These are phyloP conservation scores for Leucoma salicis DNA, from an alignment of 2,888 invertebrate species.

Conservation along the genomic window DNA sequence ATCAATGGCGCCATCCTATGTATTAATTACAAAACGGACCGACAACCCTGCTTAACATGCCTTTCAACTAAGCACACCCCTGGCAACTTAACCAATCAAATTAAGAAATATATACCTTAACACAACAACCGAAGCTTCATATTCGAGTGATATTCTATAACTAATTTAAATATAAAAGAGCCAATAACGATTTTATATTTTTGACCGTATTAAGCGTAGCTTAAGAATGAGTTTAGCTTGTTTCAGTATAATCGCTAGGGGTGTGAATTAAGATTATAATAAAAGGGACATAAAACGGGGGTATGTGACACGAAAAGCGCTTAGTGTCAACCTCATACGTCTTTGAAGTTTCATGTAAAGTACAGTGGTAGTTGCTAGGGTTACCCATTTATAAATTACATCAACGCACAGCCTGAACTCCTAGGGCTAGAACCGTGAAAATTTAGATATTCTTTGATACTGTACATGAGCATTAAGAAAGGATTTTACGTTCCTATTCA, in stretches of 20 bases:
- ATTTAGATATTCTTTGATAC: no score
- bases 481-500: no score
- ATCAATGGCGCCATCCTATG: slow-evolving; percentile 71
- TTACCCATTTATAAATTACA: no score
- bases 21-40: slow-evolving; percentile 76
- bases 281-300: slow-evolving; percentile 61
- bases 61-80: slow-evolving; percentile 66
- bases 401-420: no score
- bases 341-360: slow-evolving; percentile 67
- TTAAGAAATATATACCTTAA: slow-evolving; percentile 35
- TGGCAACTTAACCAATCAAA: slow-evolving; percentile 36
- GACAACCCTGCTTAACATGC: slow-evolving; percentile 62
- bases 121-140: slow-evolving; percentile 22
- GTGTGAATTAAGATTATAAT: slow-evolving; percentile 78
- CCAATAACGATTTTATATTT: slow-evolving; percentile 24
- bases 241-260: slow-evolving; percentile 49
- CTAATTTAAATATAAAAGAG: slow-evolving; percentile 65
- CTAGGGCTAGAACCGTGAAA: no score
- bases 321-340: slow-evolving; percentile 76
- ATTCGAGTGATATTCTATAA: slow-evolving; percentile 29
- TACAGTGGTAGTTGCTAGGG: no score
- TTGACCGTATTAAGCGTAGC: slow-evolving; percentile 11
- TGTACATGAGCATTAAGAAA: no score
- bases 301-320: slow-evolving; percentile 66
- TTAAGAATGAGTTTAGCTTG: slow-evolving; percentile 35